Base-by-base conservation (phyloP, 1,140 invertebrate genomes). In the Brachionus angularis region DNA sequence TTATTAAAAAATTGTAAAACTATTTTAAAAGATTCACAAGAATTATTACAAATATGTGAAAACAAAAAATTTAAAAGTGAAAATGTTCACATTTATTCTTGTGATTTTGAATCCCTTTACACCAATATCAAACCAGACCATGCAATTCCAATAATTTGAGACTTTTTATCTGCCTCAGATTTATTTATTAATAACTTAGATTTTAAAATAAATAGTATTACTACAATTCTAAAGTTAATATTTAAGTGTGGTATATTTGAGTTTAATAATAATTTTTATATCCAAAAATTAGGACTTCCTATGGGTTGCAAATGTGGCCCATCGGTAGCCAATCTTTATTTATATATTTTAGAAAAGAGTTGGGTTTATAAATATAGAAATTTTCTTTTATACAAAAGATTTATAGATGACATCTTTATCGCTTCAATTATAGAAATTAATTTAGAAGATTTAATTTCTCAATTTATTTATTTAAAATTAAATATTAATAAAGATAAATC, bases 371-470 rank as follows among this genome's bases (percentile, higher is more conserved):
- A 25, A 52, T 14, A 52, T 12, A 25, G 3, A 3, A 25, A 1
- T 52, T 52, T 52, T 14, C 23, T 52, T 29, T 2, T 29, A 25
- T 52, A 52, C 1, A 52, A 52, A 29, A 29, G 25, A 52, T 29
- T 52, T 52, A 52, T 52, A 25, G 47, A 52, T 27, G 49, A 52
- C 49, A 2, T 52, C n/a, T 52, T 52, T 52, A 52, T 52, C 14
- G 25, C 49, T 25, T 52, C 25, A 3, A 23, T 25, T 52, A 52
- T 25, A 25, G 49, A 52, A 14, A 25, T 52, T 25, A 52, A 52
- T 25, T 25, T 52, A 3, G 49, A 52, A 5, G 49, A 52, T 14
- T 29, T 50, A 23, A 50, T 14, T 18, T 50, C 3, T 14, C 47
- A 50, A 50, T 23, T 31, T 52, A 2, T 52, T 10, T 52, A 52